Evolutionary conservation across 2,888 invertebrate genomes (phyloP).

Genomic region (Lysandra coridon): DNA sequence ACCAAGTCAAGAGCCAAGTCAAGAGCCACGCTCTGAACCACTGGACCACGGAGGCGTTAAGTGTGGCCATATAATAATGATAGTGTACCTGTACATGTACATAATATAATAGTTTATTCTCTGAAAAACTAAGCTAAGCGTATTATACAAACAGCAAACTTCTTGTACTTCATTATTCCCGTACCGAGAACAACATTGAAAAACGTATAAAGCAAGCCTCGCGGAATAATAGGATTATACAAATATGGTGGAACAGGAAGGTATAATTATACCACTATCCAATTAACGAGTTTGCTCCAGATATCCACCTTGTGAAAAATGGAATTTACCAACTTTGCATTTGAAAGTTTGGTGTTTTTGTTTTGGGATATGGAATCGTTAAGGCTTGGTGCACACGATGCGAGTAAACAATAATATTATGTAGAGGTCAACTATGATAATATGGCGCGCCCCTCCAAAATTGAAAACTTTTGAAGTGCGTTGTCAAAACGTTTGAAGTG

Average conservation of each 20-base stretch:
- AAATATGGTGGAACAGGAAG: constrained; percentile 12
- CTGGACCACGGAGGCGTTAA: no score
- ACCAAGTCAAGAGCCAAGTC: no score
- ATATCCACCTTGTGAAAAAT: background rate
- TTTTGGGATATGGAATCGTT: background rate
- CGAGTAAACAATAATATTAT: no score
- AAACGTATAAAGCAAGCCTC: constrained; percentile 1
- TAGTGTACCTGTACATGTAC: no score
- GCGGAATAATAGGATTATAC: constrained; percentile 13
- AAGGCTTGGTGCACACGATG: background rate
- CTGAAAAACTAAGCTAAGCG: background rate
- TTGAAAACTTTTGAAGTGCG: no score
- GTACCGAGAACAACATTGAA: constrained; percentile 5
- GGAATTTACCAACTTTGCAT: background rate
- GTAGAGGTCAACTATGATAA: no score
- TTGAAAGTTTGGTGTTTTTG: background rate
- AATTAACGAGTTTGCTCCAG: constrained; percentile 2
- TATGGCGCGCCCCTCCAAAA: no score
- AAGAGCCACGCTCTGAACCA: no score
- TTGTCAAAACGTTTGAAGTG: no score
- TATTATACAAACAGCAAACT: background rate
- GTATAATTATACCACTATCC: background rate
- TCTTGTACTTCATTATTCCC: background rate
- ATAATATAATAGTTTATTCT: background rate
- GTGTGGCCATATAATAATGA: no score